A percentile compares a stretch with the other conserved stretches of the same genome.
Evolutionary conservation across 2,113 vertebrate species (phyloP).

Genomic region (Paramormyrops kingsleyae): DNA sequence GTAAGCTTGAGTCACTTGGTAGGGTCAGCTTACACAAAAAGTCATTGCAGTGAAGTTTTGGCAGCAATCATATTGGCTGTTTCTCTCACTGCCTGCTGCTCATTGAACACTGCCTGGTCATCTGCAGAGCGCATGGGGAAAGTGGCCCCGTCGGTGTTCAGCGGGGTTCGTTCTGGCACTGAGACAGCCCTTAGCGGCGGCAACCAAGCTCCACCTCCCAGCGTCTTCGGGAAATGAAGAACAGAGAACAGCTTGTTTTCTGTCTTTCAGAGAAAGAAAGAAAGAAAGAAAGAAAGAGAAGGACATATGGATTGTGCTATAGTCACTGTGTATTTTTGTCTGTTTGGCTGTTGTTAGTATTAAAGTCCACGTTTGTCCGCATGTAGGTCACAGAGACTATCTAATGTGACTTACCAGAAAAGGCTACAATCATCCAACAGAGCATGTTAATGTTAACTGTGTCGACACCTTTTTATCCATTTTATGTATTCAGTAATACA

Average conservation of each 20-base stretch:
- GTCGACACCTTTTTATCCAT: background rate
- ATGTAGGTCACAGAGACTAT: background rate
- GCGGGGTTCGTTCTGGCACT: conserved; percentile 64
- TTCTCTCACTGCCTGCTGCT: background rate
- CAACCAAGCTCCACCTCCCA: conserved; percentile 60
- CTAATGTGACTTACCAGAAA: background rate
- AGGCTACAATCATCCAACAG: background rate
- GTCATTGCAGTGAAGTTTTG: background rate
- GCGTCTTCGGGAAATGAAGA: conserved; percentile 71
- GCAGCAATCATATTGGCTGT: background rate
- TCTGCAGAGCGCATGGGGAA: conserved; percentile 74
- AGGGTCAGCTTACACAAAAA: background rate
- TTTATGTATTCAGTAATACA: background rate
- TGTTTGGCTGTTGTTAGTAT: background rate
- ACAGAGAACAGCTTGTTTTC: too few species aligned
- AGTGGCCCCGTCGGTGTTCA: conserved; percentile 83
- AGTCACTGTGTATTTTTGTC: background rate
- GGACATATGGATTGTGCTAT: background rate
- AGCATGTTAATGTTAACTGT: background rate
- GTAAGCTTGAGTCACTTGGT: background rate
- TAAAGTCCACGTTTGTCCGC: background rate
- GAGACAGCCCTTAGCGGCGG: conserved; percentile 79
- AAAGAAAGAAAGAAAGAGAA: background rate
- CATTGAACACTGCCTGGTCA: conserved; percentile 7
- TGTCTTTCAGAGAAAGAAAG: background rate